Base-by-base conservation (phyloP, 2,797 vertebrate species). In the Pipistrellus nathusii region DNA sequence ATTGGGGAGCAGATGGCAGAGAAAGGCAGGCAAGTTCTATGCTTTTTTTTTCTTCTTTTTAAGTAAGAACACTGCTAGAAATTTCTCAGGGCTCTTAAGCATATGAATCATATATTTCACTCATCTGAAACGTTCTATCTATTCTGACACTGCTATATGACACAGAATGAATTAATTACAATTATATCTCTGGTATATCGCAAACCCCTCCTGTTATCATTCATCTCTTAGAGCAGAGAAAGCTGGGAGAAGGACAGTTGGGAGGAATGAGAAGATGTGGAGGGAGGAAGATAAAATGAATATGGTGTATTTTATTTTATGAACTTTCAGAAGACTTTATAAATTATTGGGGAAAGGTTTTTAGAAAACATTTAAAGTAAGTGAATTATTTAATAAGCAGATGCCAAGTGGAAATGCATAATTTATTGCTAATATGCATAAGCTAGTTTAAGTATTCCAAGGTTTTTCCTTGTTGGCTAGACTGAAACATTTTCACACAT, bases 321-420 rank as follows among this genome's bases (percentile, higher is more conserved):
- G 80, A 62, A 93, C 82, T 97, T 51, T 92, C 96, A 97, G 44
- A 72, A 96, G 41, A 91, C 87, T 95, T 95, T 69, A 95, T 93
- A 95, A 96, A 95, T 97, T 96, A 92, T 96, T 95, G 53, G 69
- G 13, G 75, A 87, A 64, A 95, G 2, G 94, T 97, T 96, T 86
- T 98, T 97, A 96, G 68, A 96, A 27, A 96, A 92, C 97, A 94
- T 97, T 98, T 98, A 98, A 97, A 89, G 84, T 94, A 94, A 95
- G 72, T 97, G 76, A 97, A 97, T 98, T 98, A 98, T 98, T 98
- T 97, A 98, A 96, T 96, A 96, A 97, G 97, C 51, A 97, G 81
- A 97, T 96, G 92, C 77, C 81, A 89, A 94, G 64, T 76, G 17
- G 27, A 97, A 97, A 97, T 97, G 53, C 66, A 95, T 98, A 96